Percentiles rank a stretch among this genome's conserved stretches.
These are phyloP conservation scores for Stenopsyche tienmushanensis DNA, from an alignment of 1,140 invertebrate genomes.

Conservation along the genomic window DNA sequence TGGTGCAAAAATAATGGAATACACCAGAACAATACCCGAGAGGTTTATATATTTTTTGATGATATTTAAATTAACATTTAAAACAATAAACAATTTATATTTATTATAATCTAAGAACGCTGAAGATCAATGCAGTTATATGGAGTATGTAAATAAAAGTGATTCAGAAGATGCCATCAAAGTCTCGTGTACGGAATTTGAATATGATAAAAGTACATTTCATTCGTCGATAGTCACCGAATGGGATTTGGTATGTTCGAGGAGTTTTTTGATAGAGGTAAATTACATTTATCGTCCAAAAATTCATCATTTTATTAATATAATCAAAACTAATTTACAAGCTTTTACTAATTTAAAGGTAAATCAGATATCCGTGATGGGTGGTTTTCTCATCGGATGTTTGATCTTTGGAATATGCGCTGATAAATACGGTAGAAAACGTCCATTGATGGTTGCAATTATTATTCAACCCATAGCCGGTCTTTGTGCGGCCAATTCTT, in stretches of 20 bases:
- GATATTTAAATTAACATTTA: not conserved
- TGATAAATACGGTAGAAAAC: slow-evolving; percentile 63
- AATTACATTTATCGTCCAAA: slow-evolving; percentile 33
- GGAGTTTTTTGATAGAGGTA: slow-evolving; percentile 59
- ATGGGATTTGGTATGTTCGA: slow-evolving; percentile 72
- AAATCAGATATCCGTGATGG: slow-evolving; percentile 71
- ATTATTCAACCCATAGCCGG: slow-evolving; percentile 63
- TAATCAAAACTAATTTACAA: slow-evolving; percentile 5
- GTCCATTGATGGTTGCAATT: slow-evolving; percentile 63
- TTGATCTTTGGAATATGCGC: slow-evolving; percentile 69
- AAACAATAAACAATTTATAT: not conserved
- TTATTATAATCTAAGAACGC: not conserved
- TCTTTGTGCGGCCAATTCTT: slow-evolving; percentile 59
- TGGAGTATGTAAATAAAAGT: not conserved
- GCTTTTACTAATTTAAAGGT: slow-evolving; percentile 51
- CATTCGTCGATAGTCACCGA: slow-evolving; percentile 68
- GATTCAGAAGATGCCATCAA: not conserved
- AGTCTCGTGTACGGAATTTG: slow-evolving; percentile 57
- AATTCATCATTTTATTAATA: slow-evolving; percentile 2
- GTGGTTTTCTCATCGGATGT: slow-evolving; percentile 68
- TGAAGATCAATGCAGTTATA: not conserved
- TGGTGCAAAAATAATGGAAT: slow-evolving; percentile 49
- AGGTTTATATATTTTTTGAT: not conserved
- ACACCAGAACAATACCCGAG: not conserved
- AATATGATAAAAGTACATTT: slow-evolving; percentile 64